Evolutionary conservation across 2,797 vertebrate genomes (phyloP), one percentile per base, ranked within the genome.

Genomic region (Sebastes elongatus): DNA sequence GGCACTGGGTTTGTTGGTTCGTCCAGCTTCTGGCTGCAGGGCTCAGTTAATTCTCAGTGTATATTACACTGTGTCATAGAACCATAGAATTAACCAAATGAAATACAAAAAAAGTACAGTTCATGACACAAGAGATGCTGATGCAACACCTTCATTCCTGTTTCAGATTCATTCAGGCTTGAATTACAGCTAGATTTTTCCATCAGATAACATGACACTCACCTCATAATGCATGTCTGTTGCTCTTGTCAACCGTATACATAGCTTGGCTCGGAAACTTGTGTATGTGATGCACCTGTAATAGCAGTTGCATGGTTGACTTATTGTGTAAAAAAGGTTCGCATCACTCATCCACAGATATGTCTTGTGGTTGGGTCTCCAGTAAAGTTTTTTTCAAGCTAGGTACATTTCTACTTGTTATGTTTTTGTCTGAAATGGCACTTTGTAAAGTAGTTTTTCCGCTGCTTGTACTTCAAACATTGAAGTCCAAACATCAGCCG

Each of bases 401-500:
- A 32, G 10, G 67, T 52, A 32, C 22, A 57, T 23, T 35, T 32
- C 2, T 6, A 22, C 9, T 61, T 49, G 7, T 16, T 30, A 10
- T 27, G 25, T 20, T 27, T 22, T 38, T 53, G 23, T 64, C 23
- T 74, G 56, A 74, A 69, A 70, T 30, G 35, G n/a, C 3, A 27
- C 13, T 62, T 53, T 63, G 10, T 52, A 11, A 20, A 10, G 30
- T 63, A 60, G 28, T 42, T 10, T 10, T 59, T 74, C 27, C 4
- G 8, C 61, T 49, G 6, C 49, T 25, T 33, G 23, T 42, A n/a
- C 32, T 59, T 75, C 16, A 74, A 82, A 53, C 64, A 82, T 74
- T 77, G 77, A 30, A 80, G 82, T 78, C 74, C 76, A 93, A 87
- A 90, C 84, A 85, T 87, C 62, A 82, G 69, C 70, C 57, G 82